Conservation (phyloP, 2,113 vertebrate species). For the Ellobius talpinus region DNA sequence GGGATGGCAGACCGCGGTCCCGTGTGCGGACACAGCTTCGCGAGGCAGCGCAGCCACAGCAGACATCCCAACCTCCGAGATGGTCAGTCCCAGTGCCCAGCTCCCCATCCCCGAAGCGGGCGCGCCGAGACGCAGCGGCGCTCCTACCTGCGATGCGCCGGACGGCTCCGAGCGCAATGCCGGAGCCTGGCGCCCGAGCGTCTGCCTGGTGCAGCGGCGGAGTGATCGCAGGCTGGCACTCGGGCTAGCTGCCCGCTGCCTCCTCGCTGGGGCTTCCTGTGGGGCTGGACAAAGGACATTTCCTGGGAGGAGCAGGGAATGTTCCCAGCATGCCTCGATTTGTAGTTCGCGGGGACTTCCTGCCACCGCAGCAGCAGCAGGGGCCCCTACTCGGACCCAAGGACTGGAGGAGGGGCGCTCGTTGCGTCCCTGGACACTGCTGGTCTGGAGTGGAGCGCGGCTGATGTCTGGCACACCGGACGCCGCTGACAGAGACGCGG, state of each 20-base stretch:
- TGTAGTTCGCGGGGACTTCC: constrained; percentile 82
- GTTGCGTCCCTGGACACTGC: neutral
- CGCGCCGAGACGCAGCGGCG: constrained; percentile 3
- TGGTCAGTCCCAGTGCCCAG: neutral
- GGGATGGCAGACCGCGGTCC: neutral
- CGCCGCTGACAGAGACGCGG: rapidly evolving
- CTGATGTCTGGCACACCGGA: neutral
- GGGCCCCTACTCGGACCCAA: neutral
- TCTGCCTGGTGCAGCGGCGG: constrained; percentile 45
- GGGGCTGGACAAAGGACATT: constrained; percentile 83
- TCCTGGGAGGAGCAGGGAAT: constrained; percentile 82
- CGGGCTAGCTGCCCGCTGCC: constrained; percentile 53
- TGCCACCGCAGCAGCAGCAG: constrained; percentile 20
- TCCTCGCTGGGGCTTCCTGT: constrained; percentile 82
- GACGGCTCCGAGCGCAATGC: constrained; percentile 34
- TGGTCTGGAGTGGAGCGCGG: too few species aligned
- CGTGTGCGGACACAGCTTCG: neutral
- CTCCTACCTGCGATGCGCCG: constrained; percentile 70
- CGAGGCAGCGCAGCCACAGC: neutral
- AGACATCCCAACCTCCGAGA: constrained; percentile 10
- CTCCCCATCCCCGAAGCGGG: neutral
- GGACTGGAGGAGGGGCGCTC: rapidly evolving
- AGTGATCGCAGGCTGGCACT: constrained; percentile 22
- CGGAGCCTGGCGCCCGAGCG: constrained; percentile 54
- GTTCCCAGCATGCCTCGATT: constrained; percentile 82